phyloP scores from a whole-genome alignment of 1,140 invertebrate genomes.

The Papilio helenus region DNA sequence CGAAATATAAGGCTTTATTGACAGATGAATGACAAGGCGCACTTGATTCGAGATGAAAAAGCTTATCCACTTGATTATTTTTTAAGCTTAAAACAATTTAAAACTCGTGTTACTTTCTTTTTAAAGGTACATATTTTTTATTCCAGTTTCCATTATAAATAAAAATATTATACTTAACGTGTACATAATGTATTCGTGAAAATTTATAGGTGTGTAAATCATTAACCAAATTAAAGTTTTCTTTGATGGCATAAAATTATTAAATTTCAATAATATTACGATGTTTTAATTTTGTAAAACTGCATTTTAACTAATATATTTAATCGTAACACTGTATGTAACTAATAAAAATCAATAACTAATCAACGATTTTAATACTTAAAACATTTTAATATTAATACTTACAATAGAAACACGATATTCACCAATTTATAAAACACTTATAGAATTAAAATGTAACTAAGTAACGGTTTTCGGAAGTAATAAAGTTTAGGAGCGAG shows the following conservation, averaged over 20 bases:
- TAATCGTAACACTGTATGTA: too few relatives aligned
- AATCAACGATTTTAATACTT: too few relatives aligned
- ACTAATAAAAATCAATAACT: too few relatives aligned
- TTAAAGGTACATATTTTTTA: neutral
- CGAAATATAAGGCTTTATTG: slow-evolving; percentile 23
- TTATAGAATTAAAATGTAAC: neutral
- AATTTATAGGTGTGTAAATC: neutral
- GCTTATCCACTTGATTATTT: neutral
- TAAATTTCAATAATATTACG: too few relatives aligned
- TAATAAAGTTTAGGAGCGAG: neutral
- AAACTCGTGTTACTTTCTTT: neutral
- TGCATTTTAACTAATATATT: neutral
- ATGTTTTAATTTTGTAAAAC: neutral
- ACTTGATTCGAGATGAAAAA: slow-evolving; percentile 20
- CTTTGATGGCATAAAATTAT: too few relatives aligned
- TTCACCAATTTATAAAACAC: neutral
- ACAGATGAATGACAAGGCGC: slow-evolving; percentile 24
- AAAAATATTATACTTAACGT: neutral
- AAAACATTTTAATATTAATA: slow-evolving; percentile 12
- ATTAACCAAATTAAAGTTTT: too few relatives aligned
- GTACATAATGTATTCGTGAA: neutral
- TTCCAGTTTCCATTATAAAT: neutral
- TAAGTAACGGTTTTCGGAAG: slow-evolving; percentile 2
- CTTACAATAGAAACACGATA: slow-evolving; percentile 30
- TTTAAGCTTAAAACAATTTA: neutral